Conservation (phyloP, 2,797 vertebrate species). For the Etheostoma perlongum region DNA sequence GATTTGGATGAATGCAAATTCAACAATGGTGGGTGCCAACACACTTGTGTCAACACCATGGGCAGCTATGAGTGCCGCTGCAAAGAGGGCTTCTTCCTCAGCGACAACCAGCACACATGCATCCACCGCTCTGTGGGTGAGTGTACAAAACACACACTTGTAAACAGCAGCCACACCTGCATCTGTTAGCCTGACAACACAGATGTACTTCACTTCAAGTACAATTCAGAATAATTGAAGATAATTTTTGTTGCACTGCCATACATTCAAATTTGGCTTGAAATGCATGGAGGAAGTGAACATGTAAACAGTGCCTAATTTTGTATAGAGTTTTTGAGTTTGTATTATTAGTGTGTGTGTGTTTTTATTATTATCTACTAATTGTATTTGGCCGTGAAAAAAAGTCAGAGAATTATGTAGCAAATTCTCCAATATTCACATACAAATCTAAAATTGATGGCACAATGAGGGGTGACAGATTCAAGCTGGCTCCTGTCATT, state of each 20-base stretch:
- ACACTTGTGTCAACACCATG: conserved; percentile 94
- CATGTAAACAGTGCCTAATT: not conserved
- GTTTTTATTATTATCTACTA: conserved; percentile 12
- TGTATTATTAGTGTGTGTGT: conserved; percentile 1
- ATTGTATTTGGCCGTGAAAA: conserved; percentile 53
- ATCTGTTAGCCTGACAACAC: not conserved
- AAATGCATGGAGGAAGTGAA: not conserved
- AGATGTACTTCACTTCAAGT: not conserved
- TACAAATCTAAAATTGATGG: conserved; percentile 75
- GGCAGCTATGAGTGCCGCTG: conserved; percentile 97
- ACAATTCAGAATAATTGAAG: not conserved
- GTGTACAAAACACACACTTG: conserved; percentile 49
- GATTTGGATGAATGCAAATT: conserved; percentile 95
- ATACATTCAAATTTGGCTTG: not conserved
- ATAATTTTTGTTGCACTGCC: not conserved
- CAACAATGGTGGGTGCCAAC: conserved; percentile 98
- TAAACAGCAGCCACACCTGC: not conserved
- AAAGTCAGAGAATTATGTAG: conserved; percentile 57
- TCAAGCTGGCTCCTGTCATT: conserved; percentile 80
- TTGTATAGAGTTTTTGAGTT: not conserved
- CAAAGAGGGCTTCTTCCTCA: conserved; percentile 96
- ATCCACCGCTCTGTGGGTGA: conserved; percentile 97
- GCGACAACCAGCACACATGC: conserved; percentile 98
- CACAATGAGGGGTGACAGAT: conserved; percentile 82
- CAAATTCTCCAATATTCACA: conserved; percentile 79